These are phyloP conservation scores for Pristionchus maxplancki DNA, from an alignment of 2,888 invertebrate species.

Conservation along the genomic window DNA sequence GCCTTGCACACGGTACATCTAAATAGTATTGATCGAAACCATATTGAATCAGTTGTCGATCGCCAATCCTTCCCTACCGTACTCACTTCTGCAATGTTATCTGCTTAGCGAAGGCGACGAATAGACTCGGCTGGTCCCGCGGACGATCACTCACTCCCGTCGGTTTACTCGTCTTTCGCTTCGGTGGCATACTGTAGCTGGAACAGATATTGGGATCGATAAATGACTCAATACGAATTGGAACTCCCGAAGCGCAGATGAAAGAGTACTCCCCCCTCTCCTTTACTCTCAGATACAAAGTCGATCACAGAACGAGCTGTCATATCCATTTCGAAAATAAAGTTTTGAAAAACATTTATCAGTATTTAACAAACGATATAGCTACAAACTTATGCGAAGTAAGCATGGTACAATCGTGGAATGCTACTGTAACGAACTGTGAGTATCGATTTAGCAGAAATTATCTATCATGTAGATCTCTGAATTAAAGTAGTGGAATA, in stretches of 20 bases:
- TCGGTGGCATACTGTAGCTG: conserved; percentile 22
- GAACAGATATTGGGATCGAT: not conserved
- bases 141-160: not conserved
- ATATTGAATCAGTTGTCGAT: not conserved
- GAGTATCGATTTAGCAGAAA: not conserved
- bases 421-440: not conserved
- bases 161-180: not conserved
- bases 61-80: not conserved
- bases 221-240: not conserved
- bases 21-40: not conserved
- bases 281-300: not conserved
- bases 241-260: no score
- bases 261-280: no score
- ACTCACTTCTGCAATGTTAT: conserved; percentile 33
- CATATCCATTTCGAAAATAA: not conserved
- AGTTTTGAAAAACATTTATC: not conserved
- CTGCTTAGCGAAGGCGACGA: conserved; percentile 35
- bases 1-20: conserved; percentile 30
- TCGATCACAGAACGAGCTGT: not conserved
- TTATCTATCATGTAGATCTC: not conserved
- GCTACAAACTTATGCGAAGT: not conserved
- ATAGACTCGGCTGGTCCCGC: not conserved
- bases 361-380: not conserved
- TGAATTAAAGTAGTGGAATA: not conserved
- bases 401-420: not conserved